These are phyloP conservation scores for Troglohyphantes excavatus DNA, from an alignment of 2,888 invertebrate species.

Conservation along the genomic window DNA sequence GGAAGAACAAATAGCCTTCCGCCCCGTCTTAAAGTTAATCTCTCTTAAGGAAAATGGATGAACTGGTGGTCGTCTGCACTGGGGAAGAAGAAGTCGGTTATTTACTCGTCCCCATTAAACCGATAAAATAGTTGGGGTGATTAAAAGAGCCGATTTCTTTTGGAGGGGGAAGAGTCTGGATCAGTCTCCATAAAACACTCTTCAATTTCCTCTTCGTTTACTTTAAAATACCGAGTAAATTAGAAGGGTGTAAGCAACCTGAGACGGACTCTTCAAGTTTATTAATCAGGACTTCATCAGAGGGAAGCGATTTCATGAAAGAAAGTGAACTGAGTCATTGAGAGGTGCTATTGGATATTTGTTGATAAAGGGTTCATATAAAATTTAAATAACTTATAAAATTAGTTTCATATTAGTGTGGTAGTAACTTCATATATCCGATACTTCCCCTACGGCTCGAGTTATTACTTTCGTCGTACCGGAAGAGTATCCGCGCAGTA, in stretches of 20 bases:
- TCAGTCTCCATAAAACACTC: not conserved
- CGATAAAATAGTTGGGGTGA: slow-evolving; percentile 64
- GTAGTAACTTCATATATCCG: too few species aligned
- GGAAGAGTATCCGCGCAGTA: too few species aligned
- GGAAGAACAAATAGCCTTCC: slow-evolving; percentile 58
- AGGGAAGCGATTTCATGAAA: not conserved
- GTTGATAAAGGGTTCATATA: too few species aligned
- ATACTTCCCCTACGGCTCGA: too few species aligned
- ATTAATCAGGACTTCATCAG: not conserved
- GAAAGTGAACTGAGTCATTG: too few species aligned
- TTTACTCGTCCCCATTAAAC: slow-evolving; percentile 73
- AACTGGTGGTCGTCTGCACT: slow-evolving; percentile 36
- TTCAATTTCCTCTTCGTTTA: not conserved
- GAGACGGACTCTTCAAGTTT: not conserved
- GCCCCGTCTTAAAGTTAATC: slow-evolving; percentile 57
- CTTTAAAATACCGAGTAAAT: not conserved
- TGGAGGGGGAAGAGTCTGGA: too few species aligned
- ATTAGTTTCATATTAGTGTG: too few species aligned
- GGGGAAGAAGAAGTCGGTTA: slow-evolving; percentile 61
- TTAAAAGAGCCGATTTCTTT: slow-evolving; percentile 60
- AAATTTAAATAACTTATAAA: too few species aligned
- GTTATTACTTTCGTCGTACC: too few species aligned
- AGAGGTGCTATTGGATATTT: too few species aligned
- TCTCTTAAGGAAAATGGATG: slow-evolving; percentile 71
- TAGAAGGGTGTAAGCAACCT: not conserved